phyloP scores from a whole-genome alignment of 92 coral and sea anemone species.

The Epizoanthus scotinus region DNA sequence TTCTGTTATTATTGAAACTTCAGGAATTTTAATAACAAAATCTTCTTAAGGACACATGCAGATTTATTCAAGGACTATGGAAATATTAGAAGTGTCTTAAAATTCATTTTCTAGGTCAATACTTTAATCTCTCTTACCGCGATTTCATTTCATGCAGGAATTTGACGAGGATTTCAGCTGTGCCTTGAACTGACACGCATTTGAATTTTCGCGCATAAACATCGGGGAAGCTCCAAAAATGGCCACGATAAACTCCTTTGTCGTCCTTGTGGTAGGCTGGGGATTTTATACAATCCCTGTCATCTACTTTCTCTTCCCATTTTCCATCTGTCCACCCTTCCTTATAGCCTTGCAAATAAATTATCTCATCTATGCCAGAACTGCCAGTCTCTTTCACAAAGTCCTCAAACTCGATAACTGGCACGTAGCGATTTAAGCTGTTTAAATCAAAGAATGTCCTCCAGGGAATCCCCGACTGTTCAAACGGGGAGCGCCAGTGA shows the following conservation, averaged over 20 bases:
- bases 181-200: constrained; percentile 94
- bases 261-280: constrained; percentile 77
- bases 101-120: not conserved
- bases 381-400: constrained; percentile 86
- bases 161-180: constrained; percentile 73
- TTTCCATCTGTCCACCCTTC: constrained; percentile 98
- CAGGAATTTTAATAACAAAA: too few relatives aligned
- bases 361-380: constrained; percentile 81
- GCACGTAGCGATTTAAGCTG: constrained; percentile 87
- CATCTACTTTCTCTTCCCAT: constrained; percentile 97
- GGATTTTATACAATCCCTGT: constrained; percentile 81
- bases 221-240: constrained; percentile 83
- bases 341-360: constrained; percentile 87
- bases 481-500: constrained; percentile 87
- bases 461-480: constrained; percentile 96
- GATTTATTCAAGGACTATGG: not conserved
- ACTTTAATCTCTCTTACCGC: constrained; percentile 58
- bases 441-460: constrained; percentile 89
- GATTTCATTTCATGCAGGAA: constrained; percentile 67
- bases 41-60: not conserved
- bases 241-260: constrained; percentile 78
- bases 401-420: constrained; percentile 95
- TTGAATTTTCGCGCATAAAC: constrained; percentile 89
- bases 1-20: too few relatives aligned
- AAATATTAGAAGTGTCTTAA: not conserved